Evolutionary conservation across 2,113 vertebrate genomes (phyloP).

Genomic region (Scartelaos histophorus): DNA sequence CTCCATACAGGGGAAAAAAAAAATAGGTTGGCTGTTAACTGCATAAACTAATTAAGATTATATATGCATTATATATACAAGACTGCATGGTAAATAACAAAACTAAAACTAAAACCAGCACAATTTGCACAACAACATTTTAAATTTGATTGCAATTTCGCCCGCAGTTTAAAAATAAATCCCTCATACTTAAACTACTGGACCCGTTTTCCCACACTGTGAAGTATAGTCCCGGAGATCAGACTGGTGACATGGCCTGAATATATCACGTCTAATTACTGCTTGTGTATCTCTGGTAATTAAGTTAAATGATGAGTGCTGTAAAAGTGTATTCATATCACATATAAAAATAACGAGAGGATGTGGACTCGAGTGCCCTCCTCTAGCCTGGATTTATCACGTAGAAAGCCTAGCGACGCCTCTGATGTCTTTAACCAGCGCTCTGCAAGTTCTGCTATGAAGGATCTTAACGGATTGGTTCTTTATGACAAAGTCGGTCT

Average conservation of each 20-base stretch:
- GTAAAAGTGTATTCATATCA: constrained; percentile 6
- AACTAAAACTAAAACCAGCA: neutral
- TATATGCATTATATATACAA: neutral
- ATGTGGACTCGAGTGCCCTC: constrained; percentile 37
- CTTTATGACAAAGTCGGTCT: constrained; percentile 53
- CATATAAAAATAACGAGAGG: constrained; percentile 20
- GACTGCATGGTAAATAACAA: neutral
- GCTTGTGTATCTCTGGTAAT: constrained; percentile 28
- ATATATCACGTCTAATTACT: constrained; percentile 42
- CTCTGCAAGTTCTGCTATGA: constrained; percentile 14
- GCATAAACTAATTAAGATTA: too few species aligned
- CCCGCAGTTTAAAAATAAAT: neutral
- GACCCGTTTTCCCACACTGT: constrained; percentile 12
- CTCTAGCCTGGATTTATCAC: constrained; percentile 15
- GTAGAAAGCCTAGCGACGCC: constrained; percentile 23
- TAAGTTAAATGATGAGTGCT: constrained; percentile 28
- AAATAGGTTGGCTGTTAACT: too few species aligned
- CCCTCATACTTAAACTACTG: neutral
- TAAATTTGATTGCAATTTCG: neutral
- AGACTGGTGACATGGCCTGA: constrained; percentile 23
- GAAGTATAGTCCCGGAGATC: constrained; percentile 19
- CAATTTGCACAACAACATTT: neutral
- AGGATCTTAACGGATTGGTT: constrained; percentile 16
- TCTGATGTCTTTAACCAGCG: constrained; percentile 30
- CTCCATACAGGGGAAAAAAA: too few species aligned